Evolutionary conservation across 2,113 vertebrate species (phyloP).

Genomic region (Elephas maximus): DNA sequence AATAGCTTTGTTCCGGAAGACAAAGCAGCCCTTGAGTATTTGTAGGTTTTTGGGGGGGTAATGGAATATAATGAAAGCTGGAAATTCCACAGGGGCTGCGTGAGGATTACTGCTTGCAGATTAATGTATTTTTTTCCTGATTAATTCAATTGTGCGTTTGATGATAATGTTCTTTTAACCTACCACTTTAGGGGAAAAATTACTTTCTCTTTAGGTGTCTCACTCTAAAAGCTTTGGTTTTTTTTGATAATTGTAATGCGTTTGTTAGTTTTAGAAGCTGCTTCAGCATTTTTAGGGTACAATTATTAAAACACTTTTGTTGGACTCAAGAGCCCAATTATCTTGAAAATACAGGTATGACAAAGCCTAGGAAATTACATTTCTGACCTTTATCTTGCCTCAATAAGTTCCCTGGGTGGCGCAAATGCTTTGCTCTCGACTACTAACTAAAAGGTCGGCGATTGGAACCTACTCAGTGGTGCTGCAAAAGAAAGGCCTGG

Average conservation of each 20-base stretch:
- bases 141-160: slow-evolving; percentile 35
- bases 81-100: slow-evolving; percentile 3
- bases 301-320: slow-evolving; percentile 47
- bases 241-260: neutral
- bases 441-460: too few relatives aligned
- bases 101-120: slow-evolving; percentile 40
- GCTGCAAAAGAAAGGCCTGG: too few relatives aligned
- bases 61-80: slow-evolving; percentile 12
- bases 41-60: neutral
- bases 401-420: too few relatives aligned
- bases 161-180: neutral
- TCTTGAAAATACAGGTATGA: slow-evolving; percentile 8
- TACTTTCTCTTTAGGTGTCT: slow-evolving; percentile 36
- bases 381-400: slow-evolving; percentile 47
- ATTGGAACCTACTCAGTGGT: too few relatives aligned
- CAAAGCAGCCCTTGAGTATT: slow-evolving; percentile 30
- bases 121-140: neutral
- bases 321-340: slow-evolving; percentile 27
- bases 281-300: slow-evolving; percentile 17
- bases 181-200: neutral
- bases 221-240: neutral
- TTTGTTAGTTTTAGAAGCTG: slow-evolving; percentile 9
- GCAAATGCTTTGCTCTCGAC: too few relatives aligned
- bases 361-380: slow-evolving; percentile 11
- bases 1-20: slow-evolving; percentile 54